These are phyloP conservation scores for Zophobas morio DNA, from an alignment of 1,140 invertebrate genomes.

Conservation along the genomic window DNA sequence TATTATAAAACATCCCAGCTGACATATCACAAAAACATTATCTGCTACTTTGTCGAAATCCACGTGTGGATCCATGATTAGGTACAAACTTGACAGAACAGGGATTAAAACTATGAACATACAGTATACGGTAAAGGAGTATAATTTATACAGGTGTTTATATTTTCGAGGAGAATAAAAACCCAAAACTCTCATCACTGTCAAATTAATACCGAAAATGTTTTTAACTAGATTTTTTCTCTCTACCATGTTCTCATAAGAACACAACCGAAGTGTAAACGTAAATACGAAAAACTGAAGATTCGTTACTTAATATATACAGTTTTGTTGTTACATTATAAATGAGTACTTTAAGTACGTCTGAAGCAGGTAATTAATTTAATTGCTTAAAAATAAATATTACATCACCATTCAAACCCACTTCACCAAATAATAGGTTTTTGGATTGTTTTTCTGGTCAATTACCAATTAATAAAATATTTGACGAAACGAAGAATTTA, in stretches of 20 bases:
- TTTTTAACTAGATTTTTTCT: conserved; percentile 3
- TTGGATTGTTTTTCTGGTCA: too few relatives aligned
- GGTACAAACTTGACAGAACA: neutral
- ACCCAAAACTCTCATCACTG: conserved; percentile 22
- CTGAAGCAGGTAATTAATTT: too few relatives aligned
- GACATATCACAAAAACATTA: conserved; percentile 15
- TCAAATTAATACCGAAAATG: neutral
- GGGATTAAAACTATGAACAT: conserved; percentile 9
- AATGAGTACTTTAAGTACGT: too few relatives aligned
- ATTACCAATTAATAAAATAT: too few relatives aligned
- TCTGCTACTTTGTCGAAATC: conserved; percentile 14
- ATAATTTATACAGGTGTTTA: conserved; percentile 14
- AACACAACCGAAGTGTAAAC: too few relatives aligned
- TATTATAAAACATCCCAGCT: conserved; percentile 14
- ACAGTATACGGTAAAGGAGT: conserved; percentile 16
- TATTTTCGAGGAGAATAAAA: conserved; percentile 7
- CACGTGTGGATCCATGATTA: neutral
- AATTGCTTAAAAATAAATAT: too few relatives aligned
- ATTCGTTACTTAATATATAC: too few relatives aligned
- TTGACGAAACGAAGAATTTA: too few relatives aligned
- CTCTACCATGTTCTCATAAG: too few relatives aligned
- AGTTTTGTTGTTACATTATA: too few relatives aligned
- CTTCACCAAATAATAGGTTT: too few relatives aligned
- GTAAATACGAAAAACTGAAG: conserved; percentile 1
- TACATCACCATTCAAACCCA: too few relatives aligned